phyloP scores from a whole-genome alignment of 2,888 invertebrate genomes.

The Strigamia maritima region DNA sequence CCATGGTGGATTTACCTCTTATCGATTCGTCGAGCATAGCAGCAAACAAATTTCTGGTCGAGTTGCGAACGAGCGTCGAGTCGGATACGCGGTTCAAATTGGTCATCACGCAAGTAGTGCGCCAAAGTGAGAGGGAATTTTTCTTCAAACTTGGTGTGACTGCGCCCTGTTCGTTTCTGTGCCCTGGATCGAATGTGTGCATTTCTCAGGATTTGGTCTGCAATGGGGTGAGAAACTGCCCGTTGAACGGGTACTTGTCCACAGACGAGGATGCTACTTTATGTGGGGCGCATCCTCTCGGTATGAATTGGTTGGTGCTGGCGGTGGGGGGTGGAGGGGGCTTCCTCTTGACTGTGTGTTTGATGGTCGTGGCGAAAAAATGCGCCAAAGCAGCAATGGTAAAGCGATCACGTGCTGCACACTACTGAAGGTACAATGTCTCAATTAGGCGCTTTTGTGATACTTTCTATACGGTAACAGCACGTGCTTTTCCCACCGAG shows the following conservation, averaged over 20 bases:
- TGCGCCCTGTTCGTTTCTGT: slow-evolving; percentile 78
- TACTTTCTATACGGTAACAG: background rate
- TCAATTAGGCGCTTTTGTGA: slow-evolving; percentile 16
- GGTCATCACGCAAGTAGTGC: slow-evolving; percentile 86
- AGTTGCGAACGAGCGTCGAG: slow-evolving; percentile 55
- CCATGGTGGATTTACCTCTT: slow-evolving; percentile 57
- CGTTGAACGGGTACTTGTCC: slow-evolving; percentile 49
- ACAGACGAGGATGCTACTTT: slow-evolving; percentile 44
- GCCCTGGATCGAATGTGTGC: slow-evolving; percentile 76
- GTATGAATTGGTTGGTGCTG: slow-evolving; percentile 63
- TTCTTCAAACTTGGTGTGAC: slow-evolving; percentile 28
- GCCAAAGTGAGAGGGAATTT: slow-evolving; percentile 50
- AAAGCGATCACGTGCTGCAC: background rate
- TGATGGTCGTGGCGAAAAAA: slow-evolving; percentile 46
- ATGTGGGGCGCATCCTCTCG: slow-evolving; percentile 45
- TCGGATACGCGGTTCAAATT: slow-evolving; percentile 81
- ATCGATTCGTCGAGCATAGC: slow-evolving; percentile 68
- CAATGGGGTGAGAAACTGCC: slow-evolving; percentile 86
- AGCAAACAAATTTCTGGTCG: slow-evolving; percentile 65
- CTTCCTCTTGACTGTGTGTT: slow-evolving; percentile 59
- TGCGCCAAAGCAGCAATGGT: background rate
- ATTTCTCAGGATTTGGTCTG: slow-evolving; percentile 79
- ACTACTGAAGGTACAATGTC: background rate
- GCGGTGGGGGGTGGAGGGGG: slow-evolving; percentile 62
- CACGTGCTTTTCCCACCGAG: slow-evolving; percentile 9